Evolutionary conservation across 2,888 invertebrate genomes (phyloP), one percentile per base, ranked within the genome.

Genomic region (Trichacis sp.): DNA sequence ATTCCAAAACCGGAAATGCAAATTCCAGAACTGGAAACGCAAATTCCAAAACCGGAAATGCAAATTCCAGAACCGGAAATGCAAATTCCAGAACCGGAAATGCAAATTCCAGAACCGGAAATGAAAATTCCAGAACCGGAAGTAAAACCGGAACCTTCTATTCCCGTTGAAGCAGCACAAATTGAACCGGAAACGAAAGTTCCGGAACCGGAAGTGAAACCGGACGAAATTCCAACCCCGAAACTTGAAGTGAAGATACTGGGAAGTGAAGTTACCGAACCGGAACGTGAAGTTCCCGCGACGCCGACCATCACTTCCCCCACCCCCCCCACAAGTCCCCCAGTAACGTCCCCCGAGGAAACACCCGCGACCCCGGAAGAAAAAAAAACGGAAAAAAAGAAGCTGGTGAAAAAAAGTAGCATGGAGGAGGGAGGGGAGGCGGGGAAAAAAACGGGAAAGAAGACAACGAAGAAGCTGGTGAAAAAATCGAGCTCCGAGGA

Each of bases 391-490:
- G 53, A 68, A 33, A 78, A 76, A 46, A 77, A 79, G 46, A 56
- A 68, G 49, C 51, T 71, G 1, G 58, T 51, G 1, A 72, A 75
- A 19, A 68, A 73, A 12, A 73, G 76, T 55, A 38, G 72, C 12
- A 33, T 59, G 3, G 80, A 80, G 14, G 66, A 67, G 5, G 80
- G 79, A n/a, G 59, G 58, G 5, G 80, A 79, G 18, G 59, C 61
- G n/a, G 72, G 72, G 2, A 80, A 80, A 49, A 80, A 80, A 73
- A 85, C 86, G 68, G 82, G 86, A 4, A 88, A 88, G 70, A 89
- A 88, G 72, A 85, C 85, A 50, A 85, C 86, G 19, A 88, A 88
- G 75, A 88, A 88, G 70, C 71, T 75, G 6, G 52, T 70, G 1
- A 83, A 79, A 52, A 81, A 82, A 56, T 48, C 71, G 2, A 62